Base-by-base conservation (phyloP, 2,797 vertebrate species). In the Cyclopterus lumpus region DNA sequence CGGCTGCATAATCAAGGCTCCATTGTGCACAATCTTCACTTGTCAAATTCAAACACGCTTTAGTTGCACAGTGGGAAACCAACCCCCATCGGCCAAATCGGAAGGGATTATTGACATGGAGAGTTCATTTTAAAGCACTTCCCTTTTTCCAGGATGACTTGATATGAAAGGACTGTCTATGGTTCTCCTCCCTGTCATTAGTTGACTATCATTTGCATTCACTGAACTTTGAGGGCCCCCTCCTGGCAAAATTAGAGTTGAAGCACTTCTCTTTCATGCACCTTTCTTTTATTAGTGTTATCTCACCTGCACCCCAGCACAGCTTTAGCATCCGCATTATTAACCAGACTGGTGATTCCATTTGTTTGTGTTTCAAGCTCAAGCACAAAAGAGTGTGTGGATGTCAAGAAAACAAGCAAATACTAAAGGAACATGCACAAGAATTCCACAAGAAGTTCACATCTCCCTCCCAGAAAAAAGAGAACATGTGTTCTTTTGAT, bases 281-380 rank as follows among this genome's bases (percentile, higher is more conserved):
- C 60, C 18, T 42, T 15, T 6, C 16, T 58, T 62, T 32, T 24
- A 6, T 32, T 34, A 32, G 49, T 22, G 15, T 18, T 1, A 12
- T 26, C 20, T 57, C 44, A 20, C 7, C 6, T 53, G 18, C 48
- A 30, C 20, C 60, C 1, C 24, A 58, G 54, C 0, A 6, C 63
- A 62, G 63, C 54, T 38, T 67, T 3, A 6, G 40, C 32, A 44
- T 57, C 73, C 42, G 53, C 34, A 80, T 61, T 57, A 55, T 36
- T 36, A 11, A 15, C 9, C 60, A 80, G 49, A 72, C 9, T 24
- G 69, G 22, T 8, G 59, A 32, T 49, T 8, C 42, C 10, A 5
- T 61, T 44, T 42, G 18, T 55, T 42, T 71, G 40, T 14, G 16
- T 16, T 76, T 75, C 44, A 38, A 54, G 20, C 9, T 16, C 44